A percentile compares a stretch with the other conserved stretches of the same genome.
phyloP scores from a whole-genome alignment of 1,140 invertebrate genomes.

The Prorops nasuta region DNA sequence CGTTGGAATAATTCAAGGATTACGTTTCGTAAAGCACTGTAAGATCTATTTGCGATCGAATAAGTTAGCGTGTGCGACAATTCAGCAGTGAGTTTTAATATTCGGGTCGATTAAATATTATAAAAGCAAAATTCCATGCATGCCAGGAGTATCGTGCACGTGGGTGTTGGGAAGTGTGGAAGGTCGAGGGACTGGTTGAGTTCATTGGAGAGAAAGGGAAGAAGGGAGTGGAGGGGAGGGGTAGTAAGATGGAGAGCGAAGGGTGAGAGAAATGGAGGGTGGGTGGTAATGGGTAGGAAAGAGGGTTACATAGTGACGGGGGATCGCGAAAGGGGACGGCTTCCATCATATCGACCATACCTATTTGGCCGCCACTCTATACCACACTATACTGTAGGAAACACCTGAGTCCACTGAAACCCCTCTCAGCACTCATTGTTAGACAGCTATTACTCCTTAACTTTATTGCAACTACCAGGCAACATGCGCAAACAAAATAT shows the following conservation, averaged over 20 bases:
- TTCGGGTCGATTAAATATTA: slow-evolving; percentile 45
- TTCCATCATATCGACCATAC: slow-evolving; percentile 47
- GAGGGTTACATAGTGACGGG: too few relatives aligned
- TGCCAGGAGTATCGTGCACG: slow-evolving; percentile 28
- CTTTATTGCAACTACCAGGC: too few relatives aligned
- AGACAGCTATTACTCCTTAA: too few relatives aligned
- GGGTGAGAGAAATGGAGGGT: too few relatives aligned
- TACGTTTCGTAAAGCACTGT: too few relatives aligned
- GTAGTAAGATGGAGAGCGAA: too few relatives aligned
- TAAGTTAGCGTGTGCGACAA: slow-evolving; percentile 19
- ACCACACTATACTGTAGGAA: slow-evolving; percentile 23
- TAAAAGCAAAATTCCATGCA: slow-evolving; percentile 41
- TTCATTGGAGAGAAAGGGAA: too few relatives aligned
- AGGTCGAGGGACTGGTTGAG: slow-evolving; percentile 19
- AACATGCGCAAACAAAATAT: too few relatives aligned
- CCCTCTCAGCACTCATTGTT: not conserved
- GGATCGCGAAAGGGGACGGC: not conserved
- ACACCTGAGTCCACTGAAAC: slow-evolving; percentile 34
- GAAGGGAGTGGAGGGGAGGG: too few relatives aligned
- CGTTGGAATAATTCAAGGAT: too few relatives aligned
- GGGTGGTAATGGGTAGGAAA: too few relatives aligned
- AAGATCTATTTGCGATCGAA: too few relatives aligned
- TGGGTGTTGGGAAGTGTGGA: slow-evolving; percentile 22
- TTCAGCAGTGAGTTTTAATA: slow-evolving; percentile 23
- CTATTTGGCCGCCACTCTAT: slow-evolving; percentile 40